Evolutionary conservation across 2,888 invertebrate species (phyloP).

Genomic region (Gisinianus flammeolus): DNA sequence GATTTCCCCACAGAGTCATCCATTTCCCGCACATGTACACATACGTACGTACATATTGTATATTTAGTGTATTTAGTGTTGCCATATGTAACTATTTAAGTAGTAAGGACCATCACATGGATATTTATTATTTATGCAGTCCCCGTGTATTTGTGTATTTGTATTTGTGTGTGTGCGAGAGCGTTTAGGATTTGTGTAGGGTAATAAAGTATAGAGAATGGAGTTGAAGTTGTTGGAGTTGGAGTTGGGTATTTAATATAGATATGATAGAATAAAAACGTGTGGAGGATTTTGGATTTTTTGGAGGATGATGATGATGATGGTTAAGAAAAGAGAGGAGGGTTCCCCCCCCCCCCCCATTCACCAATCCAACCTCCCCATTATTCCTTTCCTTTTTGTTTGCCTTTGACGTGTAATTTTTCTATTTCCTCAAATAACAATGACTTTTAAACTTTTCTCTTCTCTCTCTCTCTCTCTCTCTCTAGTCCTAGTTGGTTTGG

Average conservation of each 20-base stretch:
- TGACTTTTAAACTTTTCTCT: conserved; percentile 53
- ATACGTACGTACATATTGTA: too few relatives aligned
- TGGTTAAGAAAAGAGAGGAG: conserved; percentile 36
- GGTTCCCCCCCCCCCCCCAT: conserved; percentile 30
- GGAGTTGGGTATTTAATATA: background rate
- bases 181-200: background rate
- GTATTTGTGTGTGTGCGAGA: background rate
- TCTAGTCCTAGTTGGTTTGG: background rate
- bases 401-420: conserved; percentile 57
- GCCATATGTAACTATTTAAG: background rate
- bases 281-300: conserved; percentile 6
- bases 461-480: conserved; percentile 9
- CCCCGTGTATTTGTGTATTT: background rate
- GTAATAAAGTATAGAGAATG: background rate
- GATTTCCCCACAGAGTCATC: too few relatives aligned
- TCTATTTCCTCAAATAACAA: conserved; percentile 55
- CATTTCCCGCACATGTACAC: too few relatives aligned
- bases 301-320: background rate
- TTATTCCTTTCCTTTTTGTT: conserved; percentile 54
- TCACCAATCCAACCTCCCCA: conserved; percentile 49
- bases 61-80: background rate
- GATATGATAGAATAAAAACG: background rate
- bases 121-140: background rate
- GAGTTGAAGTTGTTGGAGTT: background rate
- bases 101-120: background rate